Conservation (phyloP, 2,797 vertebrate genomes). For the Artibeus jamaicensis region DNA sequence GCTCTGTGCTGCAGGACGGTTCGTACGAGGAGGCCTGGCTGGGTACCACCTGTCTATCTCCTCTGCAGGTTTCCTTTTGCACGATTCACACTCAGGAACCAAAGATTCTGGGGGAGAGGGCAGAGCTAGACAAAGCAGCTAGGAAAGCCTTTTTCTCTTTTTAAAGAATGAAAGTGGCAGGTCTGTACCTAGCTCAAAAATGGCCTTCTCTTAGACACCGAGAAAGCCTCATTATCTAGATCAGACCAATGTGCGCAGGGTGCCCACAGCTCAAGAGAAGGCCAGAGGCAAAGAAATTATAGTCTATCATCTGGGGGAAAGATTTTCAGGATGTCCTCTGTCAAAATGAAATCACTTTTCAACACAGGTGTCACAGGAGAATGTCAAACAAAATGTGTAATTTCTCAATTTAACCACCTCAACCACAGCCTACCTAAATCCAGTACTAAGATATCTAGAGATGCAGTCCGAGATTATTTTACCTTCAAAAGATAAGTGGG, state of each 20-base stretch:
- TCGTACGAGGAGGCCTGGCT: neutral
- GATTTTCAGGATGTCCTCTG: neutral
- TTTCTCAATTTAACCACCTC: neutral
- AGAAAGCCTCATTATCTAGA: neutral
- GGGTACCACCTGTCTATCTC: neutral
- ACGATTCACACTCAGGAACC: neutral
- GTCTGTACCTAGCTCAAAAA: neutral
- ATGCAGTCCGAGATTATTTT: neutral
- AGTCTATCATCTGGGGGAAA: neutral
- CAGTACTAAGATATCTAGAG: neutral
- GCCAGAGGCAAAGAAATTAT: neutral
- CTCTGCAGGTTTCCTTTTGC: neutral
- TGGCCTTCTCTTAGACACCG: neutral
- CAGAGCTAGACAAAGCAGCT: neutral
- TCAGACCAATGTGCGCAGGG: neutral
- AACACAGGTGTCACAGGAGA: slow-evolving; percentile 22
- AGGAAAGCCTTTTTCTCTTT: neutral
- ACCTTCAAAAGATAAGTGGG: slow-evolving; percentile 16
- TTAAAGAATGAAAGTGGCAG: neutral
- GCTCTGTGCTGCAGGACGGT: neutral
- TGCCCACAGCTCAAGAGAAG: neutral
- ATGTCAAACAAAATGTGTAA: neutral
- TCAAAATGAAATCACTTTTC: slow-evolving; percentile 30
- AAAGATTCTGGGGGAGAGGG: neutral
- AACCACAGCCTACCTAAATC: neutral